Percentiles rank a stretch among this genome's conserved stretches.
phyloP scores from a whole-genome alignment of 2,888 invertebrate genomes.

The Leptopilina drosophilae region DNA sequence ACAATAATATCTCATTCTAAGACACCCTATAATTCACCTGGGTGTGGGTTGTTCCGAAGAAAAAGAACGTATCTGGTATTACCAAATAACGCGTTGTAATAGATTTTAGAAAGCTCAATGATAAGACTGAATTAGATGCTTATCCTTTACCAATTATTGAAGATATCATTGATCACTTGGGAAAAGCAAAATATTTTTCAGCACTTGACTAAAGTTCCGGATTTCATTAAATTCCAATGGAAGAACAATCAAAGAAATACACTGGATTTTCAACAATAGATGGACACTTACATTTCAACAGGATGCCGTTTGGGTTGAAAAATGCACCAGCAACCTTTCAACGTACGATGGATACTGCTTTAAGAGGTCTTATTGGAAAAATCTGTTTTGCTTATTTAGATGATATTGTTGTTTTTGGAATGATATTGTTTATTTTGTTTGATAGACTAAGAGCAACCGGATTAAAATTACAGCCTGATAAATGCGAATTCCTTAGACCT shows the following conservation, averaged over 20 bases:
- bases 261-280: background rate
- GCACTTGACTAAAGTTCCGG: too few relatives aligned
- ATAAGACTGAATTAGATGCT: conserved; percentile 32
- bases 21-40: background rate
- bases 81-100: conserved; percentile 40
- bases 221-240: conserved; percentile 15
- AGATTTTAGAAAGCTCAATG: conserved; percentile 30
- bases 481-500: too few relatives aligned
- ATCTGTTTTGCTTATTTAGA: conserved; percentile 47
- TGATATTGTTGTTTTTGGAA: too few relatives aligned
- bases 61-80: conserved; percentile 27
- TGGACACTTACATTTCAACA: too few relatives aligned
- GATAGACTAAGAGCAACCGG: conserved; percentile 39
- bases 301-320: too few relatives aligned
- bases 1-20: background rate
- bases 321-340: background rate
- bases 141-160: background rate
- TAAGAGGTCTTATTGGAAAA: conserved; percentile 22
- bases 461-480: conserved; percentile 45
- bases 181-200: too few relatives aligned
- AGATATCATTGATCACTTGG: too few relatives aligned
- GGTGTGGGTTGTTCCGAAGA: conserved; percentile 6
- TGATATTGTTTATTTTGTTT: conserved; percentile 25
- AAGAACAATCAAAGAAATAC: conserved; percentile 24
- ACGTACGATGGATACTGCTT: conserved; percentile 42